Base-by-base conservation (phyloP, 2,113 vertebrate species). In the Nothoprocta perdicaria region DNA sequence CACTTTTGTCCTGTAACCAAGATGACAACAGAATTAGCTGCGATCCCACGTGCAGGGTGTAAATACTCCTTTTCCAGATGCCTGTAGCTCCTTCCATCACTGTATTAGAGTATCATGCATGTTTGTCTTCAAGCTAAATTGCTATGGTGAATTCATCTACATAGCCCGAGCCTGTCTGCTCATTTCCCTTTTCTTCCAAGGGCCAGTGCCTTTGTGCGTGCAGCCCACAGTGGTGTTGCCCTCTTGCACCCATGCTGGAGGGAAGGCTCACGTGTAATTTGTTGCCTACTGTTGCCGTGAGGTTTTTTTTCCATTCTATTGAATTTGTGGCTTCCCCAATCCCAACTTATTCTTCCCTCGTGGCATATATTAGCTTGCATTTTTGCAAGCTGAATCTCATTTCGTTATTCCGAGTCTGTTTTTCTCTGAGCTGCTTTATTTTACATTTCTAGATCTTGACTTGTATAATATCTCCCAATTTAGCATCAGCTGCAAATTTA, bases 371-470 rank as follows among this genome's bases (percentile, higher is more conserved):
- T 80, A 92, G 48, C 76, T 92, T 86, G 17, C 61, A 85, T 93
- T 94, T 94, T 89, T 88, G 89, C 87, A 91, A 84, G 79, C 65
- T 83, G 82, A 91, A 93, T 91, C 91, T 93, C 76, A 89, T 92
- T 95, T 94, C 89, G 75, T 33, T 83, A 6, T 80, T 85, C 73
- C 71, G 68, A 80, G 68, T 9, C 35, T 63, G 8, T 48, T 18
- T 80, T 89, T 94, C 68, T 93, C 43, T 67, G 68, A 89, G 68
- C 40, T 83, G 81, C 57, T 83, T 74, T 74, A 48, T 48, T 68
- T 80, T 72, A 45, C 16, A 6, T 65, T 94, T 91, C 87, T 89
- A 68, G 82, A 83, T 85, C 43, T 65, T 72, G 91, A 80, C 29
- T 91, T 46, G 72, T 91, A 38, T 57, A 85, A 71, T 91, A 48